Base-by-base conservation (phyloP, 2,888 invertebrate genomes). In the Matsumyia berberina region DNA sequence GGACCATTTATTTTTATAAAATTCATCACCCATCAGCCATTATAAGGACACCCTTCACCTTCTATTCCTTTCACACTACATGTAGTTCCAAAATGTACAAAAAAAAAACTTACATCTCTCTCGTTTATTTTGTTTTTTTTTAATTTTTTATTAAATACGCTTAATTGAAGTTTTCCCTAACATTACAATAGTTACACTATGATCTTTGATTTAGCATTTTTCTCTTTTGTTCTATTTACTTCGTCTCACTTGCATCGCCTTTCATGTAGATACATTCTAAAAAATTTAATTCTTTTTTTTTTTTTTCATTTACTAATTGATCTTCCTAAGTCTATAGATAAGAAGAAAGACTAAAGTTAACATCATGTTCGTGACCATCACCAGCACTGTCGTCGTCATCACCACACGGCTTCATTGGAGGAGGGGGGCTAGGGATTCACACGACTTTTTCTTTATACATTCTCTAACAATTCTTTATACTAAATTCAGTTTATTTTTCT, bases 401-500 rank as follows among this genome's bases (percentile, higher is more conserved):
- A 46, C 31, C 19, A 15, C 29, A 19, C 19, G 35, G 35, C 24
- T 39, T 42, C 51, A n/a, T 31, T 17, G 17, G 15, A 55, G 55
- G 29, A 55, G 60, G 17, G 53, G 60, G 57, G 72, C 11, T 49
- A 55, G 12, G 57, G 44, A 64, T 44, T 57, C 55, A 62, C 11
- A 17, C 39, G 9, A 29, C 2, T 4, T 35, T 33, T 60, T 39
- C 8, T 57, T 51, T 53, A 6, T 46, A 53, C 66, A 66, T 55
- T 57, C 55, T 74, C 57, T 66, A 53, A 44, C 64, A 35, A 57
- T 55, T 42, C 35, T 78, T 78, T 78, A 77, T 66, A 39, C 82
- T 82, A 82, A 81, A 66, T 78, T 82, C 83, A 83, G 78, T 83
- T 69, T 86, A 67, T 83, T 73, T 83, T 78, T 62, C 82, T 77